A percentile compares a stretch with the other conserved stretches of the same genome.
These are phyloP conservation scores for Nestor notabilis DNA, from an alignment of 2,113 vertebrate species.

Conservation along the genomic window DNA sequence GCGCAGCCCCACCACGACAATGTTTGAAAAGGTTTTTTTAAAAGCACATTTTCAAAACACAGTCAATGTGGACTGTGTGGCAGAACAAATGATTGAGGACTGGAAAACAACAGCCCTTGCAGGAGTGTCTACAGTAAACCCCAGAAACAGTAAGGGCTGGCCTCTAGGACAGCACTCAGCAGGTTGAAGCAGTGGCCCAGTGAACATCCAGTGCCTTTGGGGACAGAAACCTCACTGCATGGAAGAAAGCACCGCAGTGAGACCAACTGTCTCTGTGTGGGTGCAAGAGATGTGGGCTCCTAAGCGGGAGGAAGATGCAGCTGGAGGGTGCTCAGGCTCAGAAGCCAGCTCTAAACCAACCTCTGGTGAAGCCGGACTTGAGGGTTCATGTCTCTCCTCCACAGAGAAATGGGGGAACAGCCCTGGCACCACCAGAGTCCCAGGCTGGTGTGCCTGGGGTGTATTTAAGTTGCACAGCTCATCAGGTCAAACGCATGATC, in stretches of 20 bases:
- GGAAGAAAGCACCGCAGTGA: not conserved
- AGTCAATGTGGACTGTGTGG: not conserved
- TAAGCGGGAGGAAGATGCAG: not conserved
- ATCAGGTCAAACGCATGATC: fast-evolving
- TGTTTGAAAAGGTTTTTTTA: not conserved
- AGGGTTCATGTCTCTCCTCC: not conserved
- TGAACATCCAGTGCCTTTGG: not conserved
- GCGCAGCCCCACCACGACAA: not conserved
- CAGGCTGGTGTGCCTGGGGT: not conserved
- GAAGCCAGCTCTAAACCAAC: not conserved
- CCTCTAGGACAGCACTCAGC: not conserved
- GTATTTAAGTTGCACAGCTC: no score
- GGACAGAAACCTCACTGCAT: not conserved
- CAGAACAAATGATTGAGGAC: not conserved
- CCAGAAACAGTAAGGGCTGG: not conserved
- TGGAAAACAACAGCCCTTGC: not conserved
- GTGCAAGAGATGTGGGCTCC: not conserved
- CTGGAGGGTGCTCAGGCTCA: not conserved
- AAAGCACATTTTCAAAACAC: not conserved
- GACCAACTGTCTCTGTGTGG: not conserved
- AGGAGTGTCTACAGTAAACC: not conserved
- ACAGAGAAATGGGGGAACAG: not conserved
- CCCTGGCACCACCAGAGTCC: not conserved
- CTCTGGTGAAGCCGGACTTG: not conserved
- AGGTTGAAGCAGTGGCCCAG: not conserved